Percentiles rank a stretch among this genome's conserved stretches.
These are phyloP conservation scores for Drosophila pectinifera DNA, from an alignment of 1,140 invertebrate species.

Conservation along the genomic window DNA sequence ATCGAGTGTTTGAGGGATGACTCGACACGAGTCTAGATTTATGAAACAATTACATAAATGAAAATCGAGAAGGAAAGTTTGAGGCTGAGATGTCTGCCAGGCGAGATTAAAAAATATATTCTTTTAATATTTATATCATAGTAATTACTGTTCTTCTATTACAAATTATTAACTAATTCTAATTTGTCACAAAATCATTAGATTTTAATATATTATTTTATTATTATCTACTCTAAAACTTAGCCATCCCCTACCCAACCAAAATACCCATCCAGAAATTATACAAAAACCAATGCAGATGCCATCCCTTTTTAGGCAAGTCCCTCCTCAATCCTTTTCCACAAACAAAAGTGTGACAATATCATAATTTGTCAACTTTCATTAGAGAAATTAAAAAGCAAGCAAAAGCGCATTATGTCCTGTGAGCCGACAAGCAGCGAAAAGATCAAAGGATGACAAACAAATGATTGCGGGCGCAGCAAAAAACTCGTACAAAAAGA, in stretches of 20 bases:
- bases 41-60: conserved; percentile 46
- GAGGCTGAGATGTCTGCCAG: background rate
- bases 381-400: conserved; percentile 73
- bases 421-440: conserved; percentile 59
- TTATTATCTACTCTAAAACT: too few species aligned
- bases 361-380: conserved; percentile 71
- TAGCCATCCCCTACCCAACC: too few species aligned
- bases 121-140: too few species aligned
- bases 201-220: too few species aligned
- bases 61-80: conserved; percentile 1
- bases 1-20: conserved; percentile 12
- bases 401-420: conserved; percentile 47
- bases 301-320: background rate
- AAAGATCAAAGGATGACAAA: conserved; percentile 81
- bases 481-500: conserved; percentile 42
- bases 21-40: conserved; percentile 15
- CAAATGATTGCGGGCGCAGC: conserved; percentile 73
- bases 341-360: conserved; percentile 42
- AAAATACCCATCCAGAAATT: background rate
- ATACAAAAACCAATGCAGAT: background rate
- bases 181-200: too few species aligned
- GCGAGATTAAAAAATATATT: too few species aligned
- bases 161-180: too few species aligned
- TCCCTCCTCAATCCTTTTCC: background rate
- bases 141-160: too few species aligned